phyloP scores from a whole-genome alignment of 2,888 invertebrate species.

The Amblyjoppa proteus region DNA sequence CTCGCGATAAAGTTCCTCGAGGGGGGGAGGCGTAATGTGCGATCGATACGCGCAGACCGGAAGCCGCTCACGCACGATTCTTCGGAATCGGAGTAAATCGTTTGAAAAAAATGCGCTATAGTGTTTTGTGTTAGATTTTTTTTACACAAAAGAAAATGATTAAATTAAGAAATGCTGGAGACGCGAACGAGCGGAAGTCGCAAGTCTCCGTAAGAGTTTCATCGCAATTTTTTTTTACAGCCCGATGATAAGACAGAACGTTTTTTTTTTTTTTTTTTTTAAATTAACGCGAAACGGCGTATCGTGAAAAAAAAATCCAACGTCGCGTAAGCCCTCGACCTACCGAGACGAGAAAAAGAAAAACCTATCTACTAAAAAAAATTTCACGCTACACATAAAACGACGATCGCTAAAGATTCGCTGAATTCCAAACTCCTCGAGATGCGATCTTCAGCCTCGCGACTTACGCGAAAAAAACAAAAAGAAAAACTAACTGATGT shows the following conservation, averaged over 20 bases:
- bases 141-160: too few species aligned
- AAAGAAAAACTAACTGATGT: conserved; percentile 40
- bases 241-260: neutral
- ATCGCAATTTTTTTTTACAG: neutral
- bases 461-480: conserved; percentile 16
- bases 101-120: neutral
- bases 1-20: neutral
- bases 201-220: neutral
- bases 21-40: neutral
- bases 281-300: neutral
- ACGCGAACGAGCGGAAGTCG: neutral
- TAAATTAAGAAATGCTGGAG: neutral
- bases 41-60: neutral
- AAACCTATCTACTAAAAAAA: neutral
- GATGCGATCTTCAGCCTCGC: conserved; percentile 23
- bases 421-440: conserved; percentile 21
- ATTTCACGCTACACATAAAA: conserved; percentile 16
- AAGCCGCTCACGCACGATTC: neutral
- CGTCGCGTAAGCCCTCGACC: neutral
- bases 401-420: conserved; percentile 23
- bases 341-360: neutral
- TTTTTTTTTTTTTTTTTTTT: neutral
- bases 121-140: too few species aligned
- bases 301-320: neutral
- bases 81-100: neutral